Evolutionary conservation across 2,797 vertebrate species (phyloP).

Genomic region (Xyrichtys novacula): DNA sequence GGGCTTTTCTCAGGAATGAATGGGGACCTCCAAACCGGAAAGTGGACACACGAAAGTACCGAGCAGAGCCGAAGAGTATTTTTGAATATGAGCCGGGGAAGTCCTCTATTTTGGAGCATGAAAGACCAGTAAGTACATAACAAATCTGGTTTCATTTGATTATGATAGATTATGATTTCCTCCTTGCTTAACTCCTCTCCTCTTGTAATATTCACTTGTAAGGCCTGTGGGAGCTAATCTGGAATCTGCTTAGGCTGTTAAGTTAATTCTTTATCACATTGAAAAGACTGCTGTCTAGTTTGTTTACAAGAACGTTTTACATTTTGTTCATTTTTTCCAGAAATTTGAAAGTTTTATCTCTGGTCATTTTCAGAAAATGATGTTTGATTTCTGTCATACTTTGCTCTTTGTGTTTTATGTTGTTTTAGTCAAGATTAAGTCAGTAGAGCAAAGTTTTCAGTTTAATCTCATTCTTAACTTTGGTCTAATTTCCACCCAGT

Average conservation of each 20-base stretch:
- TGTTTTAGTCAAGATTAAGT: no score
- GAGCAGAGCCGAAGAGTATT: conserved; percentile 97
- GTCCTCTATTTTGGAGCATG: conserved; percentile 96
- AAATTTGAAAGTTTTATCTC: no score
- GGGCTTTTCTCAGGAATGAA: conserved; percentile 88
- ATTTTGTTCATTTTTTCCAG: no score
- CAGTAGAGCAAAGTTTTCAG: no score
- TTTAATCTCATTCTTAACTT: no score
- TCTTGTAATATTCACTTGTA: conserved; percentile 2
- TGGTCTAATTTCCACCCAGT: no score
- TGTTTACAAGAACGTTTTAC: neutral
- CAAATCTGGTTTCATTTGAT: neutral
- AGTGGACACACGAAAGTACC: conserved; percentile 96
- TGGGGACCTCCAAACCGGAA: conserved; percentile 98
- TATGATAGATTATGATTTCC: neutral
- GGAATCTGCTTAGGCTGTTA: neutral
- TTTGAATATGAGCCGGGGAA: conserved; percentile 99
- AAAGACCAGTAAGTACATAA: conserved; percentile 92
- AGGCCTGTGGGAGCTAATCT: conserved; percentile 3
- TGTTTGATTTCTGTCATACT: no score
- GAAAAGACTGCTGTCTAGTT: neutral
- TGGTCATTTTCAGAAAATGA: no score
- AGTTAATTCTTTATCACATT: neutral
- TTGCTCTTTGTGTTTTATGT: no score
- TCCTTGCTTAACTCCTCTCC: neutral